Evolutionary conservation across 1,140 invertebrate species (phyloP).

Genomic region (Caenorhabditis brenneri): DNA sequence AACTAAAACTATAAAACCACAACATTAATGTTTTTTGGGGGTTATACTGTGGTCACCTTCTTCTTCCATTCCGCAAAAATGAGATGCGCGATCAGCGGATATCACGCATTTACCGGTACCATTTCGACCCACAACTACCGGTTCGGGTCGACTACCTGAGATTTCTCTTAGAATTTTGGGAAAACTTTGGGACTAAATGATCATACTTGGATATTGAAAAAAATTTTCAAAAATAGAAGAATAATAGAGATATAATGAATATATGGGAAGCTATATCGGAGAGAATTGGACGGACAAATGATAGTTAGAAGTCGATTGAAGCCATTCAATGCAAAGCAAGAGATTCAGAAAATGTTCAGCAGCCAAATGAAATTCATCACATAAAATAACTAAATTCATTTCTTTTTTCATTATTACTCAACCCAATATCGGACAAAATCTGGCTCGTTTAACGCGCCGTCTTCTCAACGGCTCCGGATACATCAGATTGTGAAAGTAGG

Average conservation of each 20-base stretch:
- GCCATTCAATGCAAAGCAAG: conserved; percentile 10
- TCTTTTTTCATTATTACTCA: not conserved
- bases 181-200: too few species aligned
- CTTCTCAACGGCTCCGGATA: conserved; percentile 51
- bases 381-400: not conserved
- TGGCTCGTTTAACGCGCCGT: conserved; percentile 43
- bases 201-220: too few species aligned
- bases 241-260: not conserved
- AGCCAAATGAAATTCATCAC: not conserved
- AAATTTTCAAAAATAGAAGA: not conserved
- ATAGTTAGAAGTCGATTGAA: not conserved
- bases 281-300: not conserved
- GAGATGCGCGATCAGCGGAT: conserved; percentile 69
- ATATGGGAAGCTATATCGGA: not conserved
- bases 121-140: conserved; percentile 53
- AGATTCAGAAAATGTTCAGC: not conserved
- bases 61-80: conserved; percentile 69
- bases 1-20: conserved; percentile 1
- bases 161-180: not conserved
- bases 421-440: conserved; percentile 54
- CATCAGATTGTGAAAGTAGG: conserved; percentile 48
- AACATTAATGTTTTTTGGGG: not conserved
- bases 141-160: conserved; percentile 36
- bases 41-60: conserved; percentile 60
- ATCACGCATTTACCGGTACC: conserved; percentile 64